These are phyloP conservation scores for Turritopsis dohrnii DNA, from an alignment of 30 jellyfish, hydroid and myxozoan genomes.

Conservation along the genomic window DNA sequence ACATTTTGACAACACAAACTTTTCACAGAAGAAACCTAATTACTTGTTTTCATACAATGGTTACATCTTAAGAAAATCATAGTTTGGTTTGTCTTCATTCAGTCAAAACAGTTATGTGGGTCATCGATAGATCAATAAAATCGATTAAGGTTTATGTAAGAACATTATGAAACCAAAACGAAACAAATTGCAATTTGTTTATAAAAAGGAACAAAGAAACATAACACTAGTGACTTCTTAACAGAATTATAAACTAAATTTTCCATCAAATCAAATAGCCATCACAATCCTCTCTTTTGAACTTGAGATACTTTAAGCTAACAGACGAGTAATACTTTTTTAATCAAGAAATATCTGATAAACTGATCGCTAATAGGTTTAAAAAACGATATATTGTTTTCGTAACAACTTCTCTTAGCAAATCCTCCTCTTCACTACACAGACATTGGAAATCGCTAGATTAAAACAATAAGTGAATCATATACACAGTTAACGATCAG, in stretches of 20 bases:
- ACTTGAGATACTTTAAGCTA: neutral
- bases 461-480: neutral
- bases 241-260: neutral
- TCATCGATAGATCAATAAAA: no score
- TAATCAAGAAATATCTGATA: neutral
- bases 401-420: neutral
- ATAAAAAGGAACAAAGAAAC: neutral
- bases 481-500: neutral
- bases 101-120: no score
- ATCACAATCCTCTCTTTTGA: neutral
- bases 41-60: no score
- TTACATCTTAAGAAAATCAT: no score
- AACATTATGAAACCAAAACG: no score
- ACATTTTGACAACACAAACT: no score
- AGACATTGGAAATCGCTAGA: neutral
- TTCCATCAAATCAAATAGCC: neutral
- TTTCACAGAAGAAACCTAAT: no score
- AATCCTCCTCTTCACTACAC: neutral
- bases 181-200: neutral
- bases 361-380: neutral
- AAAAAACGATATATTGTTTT: neutral
- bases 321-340: neutral
- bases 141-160: no score
- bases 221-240: no score
- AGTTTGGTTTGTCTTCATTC: no score